Conservation (phyloP, 1,140 invertebrate species). For the Tetragonula clypearis region DNA sequence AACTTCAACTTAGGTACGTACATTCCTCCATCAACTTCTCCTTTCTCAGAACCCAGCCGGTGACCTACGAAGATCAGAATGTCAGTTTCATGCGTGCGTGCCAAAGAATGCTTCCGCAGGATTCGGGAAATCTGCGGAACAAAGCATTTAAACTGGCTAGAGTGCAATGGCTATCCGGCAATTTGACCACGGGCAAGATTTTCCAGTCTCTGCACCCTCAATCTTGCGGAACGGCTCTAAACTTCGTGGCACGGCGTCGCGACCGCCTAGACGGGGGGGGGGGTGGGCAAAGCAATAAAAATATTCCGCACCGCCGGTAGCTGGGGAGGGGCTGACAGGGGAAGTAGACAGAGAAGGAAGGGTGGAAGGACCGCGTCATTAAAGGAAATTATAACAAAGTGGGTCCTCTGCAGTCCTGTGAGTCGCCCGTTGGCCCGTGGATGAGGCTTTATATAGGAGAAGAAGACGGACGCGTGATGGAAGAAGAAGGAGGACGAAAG, state of each 20-base stretch:
- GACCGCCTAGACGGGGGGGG: constrained; percentile 32
- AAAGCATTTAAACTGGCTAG: constrained; percentile 32
- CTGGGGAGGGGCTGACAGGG: not conserved
- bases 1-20: too few relatives aligned
- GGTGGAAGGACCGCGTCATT: constrained; percentile 63
- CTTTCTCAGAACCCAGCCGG: too few relatives aligned
- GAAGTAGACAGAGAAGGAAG: constrained; percentile 42
- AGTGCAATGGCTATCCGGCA: constrained; percentile 45
- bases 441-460: constrained; percentile 50
- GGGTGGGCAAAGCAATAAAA: constrained; percentile 62
- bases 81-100: not conserved
- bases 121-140: not conserved
- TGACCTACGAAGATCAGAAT: not conserved
- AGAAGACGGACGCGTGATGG: constrained; percentile 50
- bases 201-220: constrained; percentile 37
- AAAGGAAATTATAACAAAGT: constrained; percentile 74
- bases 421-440: constrained; percentile 54
- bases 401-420: constrained; percentile 61
- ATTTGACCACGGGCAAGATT: constrained; percentile 41
- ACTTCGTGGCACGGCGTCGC: constrained; percentile 42
- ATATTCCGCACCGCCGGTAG: constrained; percentile 59
- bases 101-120: too few relatives aligned
- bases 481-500: constrained; percentile 56
- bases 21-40: too few relatives aligned
- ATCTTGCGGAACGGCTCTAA: constrained; percentile 48